phyloP scores from a whole-genome alignment of 2,113 vertebrate genomes.

The Gopherus evgoodei region DNA sequence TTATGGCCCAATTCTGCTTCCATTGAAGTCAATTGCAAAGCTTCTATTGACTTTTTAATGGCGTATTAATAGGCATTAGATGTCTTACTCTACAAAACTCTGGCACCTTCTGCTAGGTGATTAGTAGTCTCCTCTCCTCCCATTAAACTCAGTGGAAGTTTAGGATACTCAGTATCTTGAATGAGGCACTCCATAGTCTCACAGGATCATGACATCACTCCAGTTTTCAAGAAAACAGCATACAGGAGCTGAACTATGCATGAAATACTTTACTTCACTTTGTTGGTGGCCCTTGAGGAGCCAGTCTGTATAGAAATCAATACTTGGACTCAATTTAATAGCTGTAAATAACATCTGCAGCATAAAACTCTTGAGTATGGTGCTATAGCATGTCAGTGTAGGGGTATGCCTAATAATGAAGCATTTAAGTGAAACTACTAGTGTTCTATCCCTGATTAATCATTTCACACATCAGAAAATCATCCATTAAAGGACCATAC shows the following conservation, averaged over 20 bases:
- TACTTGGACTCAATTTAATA: neutral
- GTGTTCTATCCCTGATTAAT: neutral
- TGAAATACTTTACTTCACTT: neutral
- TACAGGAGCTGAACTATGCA: neutral
- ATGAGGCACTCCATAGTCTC: neutral
- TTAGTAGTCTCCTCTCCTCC: neutral
- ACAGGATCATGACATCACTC: neutral
- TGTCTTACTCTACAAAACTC: neutral
- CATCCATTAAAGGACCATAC: neutral
- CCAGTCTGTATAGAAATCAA: conserved; percentile 13
- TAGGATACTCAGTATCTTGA: neutral
- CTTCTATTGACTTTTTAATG: neutral
- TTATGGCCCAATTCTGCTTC: neutral
- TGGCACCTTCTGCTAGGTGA: neutral
- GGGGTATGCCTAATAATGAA: neutral
- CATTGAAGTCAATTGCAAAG: neutral
- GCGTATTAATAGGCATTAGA: neutral
- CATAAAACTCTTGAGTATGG: neutral
- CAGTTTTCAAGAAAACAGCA: neutral
- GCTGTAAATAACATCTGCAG: neutral
- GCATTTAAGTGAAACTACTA: neutral
- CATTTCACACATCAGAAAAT: neutral
- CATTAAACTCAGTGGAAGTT: neutral
- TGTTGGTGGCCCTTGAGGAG: neutral
- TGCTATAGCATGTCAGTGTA: neutral